Percentiles rank a stretch among this genome's conserved stretches.
Evolutionary conservation across 1,140 invertebrate species (phyloP).

Genomic region (Heliconius melpomene): DNA sequence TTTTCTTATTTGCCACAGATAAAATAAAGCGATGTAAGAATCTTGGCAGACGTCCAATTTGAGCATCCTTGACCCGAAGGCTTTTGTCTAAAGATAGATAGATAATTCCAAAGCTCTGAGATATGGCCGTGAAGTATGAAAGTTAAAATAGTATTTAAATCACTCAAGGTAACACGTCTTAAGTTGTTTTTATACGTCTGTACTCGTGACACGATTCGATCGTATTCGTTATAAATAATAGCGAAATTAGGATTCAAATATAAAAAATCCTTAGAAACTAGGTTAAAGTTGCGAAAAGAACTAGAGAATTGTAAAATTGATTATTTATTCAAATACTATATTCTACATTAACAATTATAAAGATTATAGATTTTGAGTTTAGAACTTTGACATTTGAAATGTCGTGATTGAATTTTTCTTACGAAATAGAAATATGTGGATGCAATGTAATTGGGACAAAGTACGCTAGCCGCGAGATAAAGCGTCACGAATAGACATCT

Average conservation of each 20-base stretch:
- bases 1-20: slow-evolving; percentile 30
- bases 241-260: background rate
- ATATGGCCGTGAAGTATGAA: slow-evolving; percentile 46
- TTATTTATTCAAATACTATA: background rate
- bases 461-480: background rate
- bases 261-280: background rate
- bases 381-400: background rate
- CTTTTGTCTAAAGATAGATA: slow-evolving; percentile 47
- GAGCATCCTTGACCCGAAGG: slow-evolving; percentile 53
- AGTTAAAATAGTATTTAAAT: slow-evolving; percentile 40
- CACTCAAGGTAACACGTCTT: slow-evolving; percentile 40
- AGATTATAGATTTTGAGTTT: background rate
- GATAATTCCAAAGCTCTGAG: slow-evolving; percentile 35
- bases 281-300: background rate
- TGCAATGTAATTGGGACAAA: slow-evolving; percentile 9
- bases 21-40: slow-evolving; percentile 38
- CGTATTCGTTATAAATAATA: background rate
- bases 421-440: background rate
- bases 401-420: background rate
- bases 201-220: slow-evolving; percentile 20
- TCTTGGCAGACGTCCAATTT: slow-evolving; percentile 51
- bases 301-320: background rate
- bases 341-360: background rate
- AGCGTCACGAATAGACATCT: background rate
- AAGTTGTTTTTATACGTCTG: slow-evolving; percentile 23